Percentiles rank a stretch among this genome's conserved stretches.
Conservation (phyloP, 1,140 invertebrate species). For the Mya arenaria region DNA sequence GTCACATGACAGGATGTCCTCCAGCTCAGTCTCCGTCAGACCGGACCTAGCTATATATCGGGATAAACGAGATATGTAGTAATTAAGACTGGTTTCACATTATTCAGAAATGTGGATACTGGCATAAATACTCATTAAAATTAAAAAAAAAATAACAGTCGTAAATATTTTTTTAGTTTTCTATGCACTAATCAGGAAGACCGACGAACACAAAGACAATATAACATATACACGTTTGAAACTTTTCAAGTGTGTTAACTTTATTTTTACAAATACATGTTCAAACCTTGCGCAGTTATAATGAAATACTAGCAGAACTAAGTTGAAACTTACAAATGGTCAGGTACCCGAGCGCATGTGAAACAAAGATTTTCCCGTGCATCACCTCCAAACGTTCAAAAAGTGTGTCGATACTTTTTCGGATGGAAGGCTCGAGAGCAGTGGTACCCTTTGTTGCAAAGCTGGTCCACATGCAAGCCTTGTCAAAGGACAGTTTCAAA, state of each 20-base stretch:
- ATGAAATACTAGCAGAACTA: too few species aligned
- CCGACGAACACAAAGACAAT: too few species aligned
- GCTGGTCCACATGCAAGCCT: constrained; percentile 72
- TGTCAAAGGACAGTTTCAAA: constrained; percentile 75
- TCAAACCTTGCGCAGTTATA: too few species aligned
- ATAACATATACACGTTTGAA: too few species aligned
- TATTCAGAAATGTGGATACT: too few species aligned
- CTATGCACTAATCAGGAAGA: too few species aligned
- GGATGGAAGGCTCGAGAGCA: constrained; percentile 64
- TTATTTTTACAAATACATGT: too few species aligned
- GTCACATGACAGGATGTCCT: constrained; percentile 79
- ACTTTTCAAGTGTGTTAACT: too few species aligned
- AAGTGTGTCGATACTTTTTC: constrained; percentile 71
- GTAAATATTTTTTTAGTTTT: too few species aligned
- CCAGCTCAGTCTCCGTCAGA: constrained; percentile 77
- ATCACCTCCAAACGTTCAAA: constrained; percentile 71
- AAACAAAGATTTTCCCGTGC: constrained; percentile 75
- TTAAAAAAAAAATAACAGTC: too few species aligned
- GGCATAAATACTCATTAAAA: too few species aligned
- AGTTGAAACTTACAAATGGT: constrained; percentile 70
- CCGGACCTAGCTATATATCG: constrained; percentile 67
- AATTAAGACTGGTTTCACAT: not conserved
- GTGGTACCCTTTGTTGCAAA: constrained; percentile 56
- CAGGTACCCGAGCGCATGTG: constrained; percentile 72
- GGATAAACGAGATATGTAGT: not conserved